Base-by-base conservation (phyloP, 2,888 invertebrate genomes). In the Caenorhabditis auriculariae region DNA sequence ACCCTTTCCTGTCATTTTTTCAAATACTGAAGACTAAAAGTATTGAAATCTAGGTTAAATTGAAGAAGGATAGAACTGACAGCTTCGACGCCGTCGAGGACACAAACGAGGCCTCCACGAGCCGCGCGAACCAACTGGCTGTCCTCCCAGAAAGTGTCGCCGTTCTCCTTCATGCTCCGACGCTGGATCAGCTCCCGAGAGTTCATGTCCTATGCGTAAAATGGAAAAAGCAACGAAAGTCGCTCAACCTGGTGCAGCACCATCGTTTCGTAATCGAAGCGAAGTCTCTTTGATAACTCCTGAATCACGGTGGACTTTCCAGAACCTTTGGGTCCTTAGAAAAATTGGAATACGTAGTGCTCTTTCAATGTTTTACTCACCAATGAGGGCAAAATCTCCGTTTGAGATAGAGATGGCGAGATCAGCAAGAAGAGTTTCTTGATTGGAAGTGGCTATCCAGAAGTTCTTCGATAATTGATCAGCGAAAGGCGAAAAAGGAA, bases 141-240 rank as follows among this genome's bases (percentile, higher is more conserved):
- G 80, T 91, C 88, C 76, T 88, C 87, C 96, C 95, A 96, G n/a
- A 91, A 87, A 0, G 95, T 96, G 82, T 95, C 93, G 0, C 95
- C 95, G 66, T 88, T 89, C 19, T 88, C 87, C 48, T 90, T 84
- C 0, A 94, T 96, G 1, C 90, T 89, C 58, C 96, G 86, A 82
- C 93, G 92, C 82, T 96, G 95, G 17, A 95, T 86, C 59, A 96
- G 84, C 83, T 96, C 95, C 52, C 95, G 86, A 0, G 93, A 89
- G 0, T 93, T 93, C 93, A 96, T 94, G 81, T 96, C 96, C 87
- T 93, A n/a, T n/a, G n/a, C n/a, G n/a, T n/a, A n/a, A n/a, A n/a
- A n/a, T n/a, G n/a, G n/a, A n/a, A n/a, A n/a, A n/a, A n/a, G n/a
- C n/a, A n/a, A n/a, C n/a, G 74, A 26, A 64, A 58, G 29, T 24